Evolutionary conservation across 2,113 vertebrate genomes (phyloP).

Genomic region (Motacilla tschutschensis): DNA sequence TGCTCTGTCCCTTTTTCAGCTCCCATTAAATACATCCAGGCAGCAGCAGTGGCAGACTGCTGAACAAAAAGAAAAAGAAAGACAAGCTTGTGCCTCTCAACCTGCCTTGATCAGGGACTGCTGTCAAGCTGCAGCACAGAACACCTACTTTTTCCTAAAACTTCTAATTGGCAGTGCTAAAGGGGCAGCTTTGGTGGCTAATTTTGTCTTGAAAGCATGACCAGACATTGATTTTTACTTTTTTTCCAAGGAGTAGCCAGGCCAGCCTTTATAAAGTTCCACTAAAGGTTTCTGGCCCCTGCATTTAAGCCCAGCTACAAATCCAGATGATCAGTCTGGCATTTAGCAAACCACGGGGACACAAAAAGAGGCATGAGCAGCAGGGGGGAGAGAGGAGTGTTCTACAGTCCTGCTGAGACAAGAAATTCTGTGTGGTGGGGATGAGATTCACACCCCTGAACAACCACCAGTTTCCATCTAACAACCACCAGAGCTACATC

Average conservation of each 20-base stretch:
- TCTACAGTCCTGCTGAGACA: not conserved
- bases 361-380: not conserved
- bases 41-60: not conserved
- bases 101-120: not conserved
- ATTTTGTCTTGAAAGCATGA: not conserved
- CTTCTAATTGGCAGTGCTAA: not conserved
- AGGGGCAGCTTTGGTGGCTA: not conserved
- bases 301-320: not conserved
- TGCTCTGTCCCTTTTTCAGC: not conserved
- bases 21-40: not conserved
- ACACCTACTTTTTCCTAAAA: not conserved
- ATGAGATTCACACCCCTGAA: not conserved
- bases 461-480: not conserved
- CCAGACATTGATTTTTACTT: not conserved
- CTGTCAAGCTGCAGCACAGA: not conserved
- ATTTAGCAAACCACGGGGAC: not conserved
- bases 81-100: accelerated
- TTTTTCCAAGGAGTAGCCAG: not conserved
- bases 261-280: not conserved
- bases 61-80: not conserved
- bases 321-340: not conserved
- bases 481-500: not conserved
- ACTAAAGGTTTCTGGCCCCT: not conserved
- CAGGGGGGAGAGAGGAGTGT: not conserved
- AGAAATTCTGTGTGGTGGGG: not conserved